phyloP scores from a whole-genome alignment of 2,888 invertebrate genomes.

The Drosophila mulleri region DNA sequence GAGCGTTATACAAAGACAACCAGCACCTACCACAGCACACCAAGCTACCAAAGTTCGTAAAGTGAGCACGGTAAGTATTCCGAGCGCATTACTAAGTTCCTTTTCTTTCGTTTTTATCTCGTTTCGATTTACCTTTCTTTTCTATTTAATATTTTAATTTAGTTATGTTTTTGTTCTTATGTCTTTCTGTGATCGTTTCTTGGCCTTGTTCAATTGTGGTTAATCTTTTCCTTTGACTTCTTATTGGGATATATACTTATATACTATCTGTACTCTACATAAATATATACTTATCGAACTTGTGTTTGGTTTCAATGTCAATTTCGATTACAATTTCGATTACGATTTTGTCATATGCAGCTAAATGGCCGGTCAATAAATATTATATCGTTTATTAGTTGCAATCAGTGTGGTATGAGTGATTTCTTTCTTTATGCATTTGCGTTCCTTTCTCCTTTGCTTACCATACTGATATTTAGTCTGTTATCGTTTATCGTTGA shows the following conservation, averaged over 20 bases:
- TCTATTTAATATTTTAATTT: background rate
- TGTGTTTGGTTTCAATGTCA: constrained; percentile 33
- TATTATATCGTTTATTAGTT: constrained; percentile 31
- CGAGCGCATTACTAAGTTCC: constrained; percentile 77
- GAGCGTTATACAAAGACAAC: constrained; percentile 90
- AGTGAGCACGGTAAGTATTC: constrained; percentile 95
- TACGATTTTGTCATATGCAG: constrained; percentile 47
- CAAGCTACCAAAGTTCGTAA: constrained; percentile 91
- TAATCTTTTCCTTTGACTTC: background rate
- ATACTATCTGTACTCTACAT: constrained; percentile 24
- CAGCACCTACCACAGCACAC: constrained; percentile 86
- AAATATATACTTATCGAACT: constrained; percentile 34
- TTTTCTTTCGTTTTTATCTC: constrained; percentile 29
- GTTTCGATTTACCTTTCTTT: constrained; percentile 15
- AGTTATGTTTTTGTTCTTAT: background rate
- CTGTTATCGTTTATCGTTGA: background rate
- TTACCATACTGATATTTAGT: constrained; percentile 9
- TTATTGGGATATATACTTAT: constrained; percentile 27
- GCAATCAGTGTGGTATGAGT: constrained; percentile 25
- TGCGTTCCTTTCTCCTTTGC: constrained; percentile 8
- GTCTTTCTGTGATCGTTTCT: constrained; percentile 34
- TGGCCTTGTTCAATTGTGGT: constrained; percentile 15
- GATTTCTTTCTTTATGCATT: constrained; percentile 14
- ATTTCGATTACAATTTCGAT: constrained; percentile 34
- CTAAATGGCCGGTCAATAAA: constrained; percentile 42